Evolutionary conservation across 2,113 vertebrate species (phyloP), one percentile per base, ranked within the genome.

Genomic region (Puffinus mauretanicus): DNA sequence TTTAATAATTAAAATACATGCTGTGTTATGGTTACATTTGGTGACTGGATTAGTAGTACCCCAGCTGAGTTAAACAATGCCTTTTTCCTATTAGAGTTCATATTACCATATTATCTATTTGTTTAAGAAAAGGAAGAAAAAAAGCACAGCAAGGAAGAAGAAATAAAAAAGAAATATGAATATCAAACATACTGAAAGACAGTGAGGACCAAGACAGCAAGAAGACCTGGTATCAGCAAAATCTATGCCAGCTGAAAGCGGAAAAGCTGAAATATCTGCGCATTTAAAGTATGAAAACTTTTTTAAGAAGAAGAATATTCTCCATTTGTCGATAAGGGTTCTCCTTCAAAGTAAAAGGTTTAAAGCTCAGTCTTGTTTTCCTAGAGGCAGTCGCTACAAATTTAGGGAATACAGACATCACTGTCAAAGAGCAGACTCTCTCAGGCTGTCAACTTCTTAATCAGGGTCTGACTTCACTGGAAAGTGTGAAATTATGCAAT

Each of bases 1-100:
- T 79, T 97, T 95, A 97, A 97, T 88, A 97, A 96, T 94, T 96
- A 96, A 94, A 96, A 96, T 62, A 69, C 91, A 95, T 69, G 88
- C 95, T 96, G 95, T 79, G 93, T 96, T 96, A 93, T 83, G 86
- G 94, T 95, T 96, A 95, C 94, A 95, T 96, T 92, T 97, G 96
- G 96, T 92, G 96, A 95, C 90, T 97, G 96, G 80, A 97, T 94
- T 88, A 95, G 88, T 92, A 66, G 82, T 96, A 91, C 86, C 78
- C 96, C 92, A 97, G 93, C 88, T 70, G 92, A 90, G 92, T 86
- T 94, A 91, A 97, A 97, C 94, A 96, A 94, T 55, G 49, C 92
- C 88, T 97, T 93, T 93, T 94, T 95, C 92, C 96, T 94, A 94
- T 81, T 89, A 97, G 84, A 87, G 69, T 76, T 95, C 92, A 9